phyloP scores from a whole-genome alignment of 1,140 invertebrate genomes.

The Psix sp. region DNA sequence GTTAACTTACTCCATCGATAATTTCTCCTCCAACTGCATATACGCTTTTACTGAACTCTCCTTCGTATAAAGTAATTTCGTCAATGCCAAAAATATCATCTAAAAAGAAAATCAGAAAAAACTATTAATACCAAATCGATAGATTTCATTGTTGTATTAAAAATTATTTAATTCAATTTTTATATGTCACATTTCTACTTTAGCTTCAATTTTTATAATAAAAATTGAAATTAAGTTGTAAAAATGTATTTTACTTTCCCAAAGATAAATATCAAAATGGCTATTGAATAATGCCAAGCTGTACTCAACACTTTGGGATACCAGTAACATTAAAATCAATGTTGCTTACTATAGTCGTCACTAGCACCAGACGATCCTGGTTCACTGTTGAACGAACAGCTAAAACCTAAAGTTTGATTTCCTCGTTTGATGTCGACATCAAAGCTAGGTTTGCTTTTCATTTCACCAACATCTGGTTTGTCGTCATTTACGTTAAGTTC shows the following conservation, averaged over 20 bases:
- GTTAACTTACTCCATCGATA: conserved; percentile 86
- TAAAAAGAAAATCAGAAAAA: conserved; percentile 66
- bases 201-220: conserved; percentile 18
- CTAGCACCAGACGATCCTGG: conserved; percentile 80
- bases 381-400: conserved; percentile 86
- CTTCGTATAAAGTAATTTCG: conserved; percentile 89
- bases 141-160: neutral
- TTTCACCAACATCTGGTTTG: conserved; percentile 85
- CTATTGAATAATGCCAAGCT: conserved; percentile 35
- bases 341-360: conserved; percentile 83
- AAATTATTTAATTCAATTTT: conserved; percentile 2
- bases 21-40: conserved; percentile 93
- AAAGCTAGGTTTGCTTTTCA: conserved; percentile 92
- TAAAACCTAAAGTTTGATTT: conserved; percentile 87
- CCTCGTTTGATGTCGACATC: conserved; percentile 87
- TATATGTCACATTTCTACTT: conserved; percentile 43
- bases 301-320: conserved; percentile 71
- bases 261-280: conserved; percentile 67
- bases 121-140: conserved; percentile 35
- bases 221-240: conserved; percentile 20
- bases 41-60: conserved; percentile 88
- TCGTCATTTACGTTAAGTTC: conserved; percentile 81
- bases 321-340: neutral
- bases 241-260: conserved; percentile 66
- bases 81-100: conserved; percentile 92